These are phyloP conservation scores for Syngnathus floridae DNA, from an alignment of 2,113 vertebrate genomes.

Conservation along the genomic window DNA sequence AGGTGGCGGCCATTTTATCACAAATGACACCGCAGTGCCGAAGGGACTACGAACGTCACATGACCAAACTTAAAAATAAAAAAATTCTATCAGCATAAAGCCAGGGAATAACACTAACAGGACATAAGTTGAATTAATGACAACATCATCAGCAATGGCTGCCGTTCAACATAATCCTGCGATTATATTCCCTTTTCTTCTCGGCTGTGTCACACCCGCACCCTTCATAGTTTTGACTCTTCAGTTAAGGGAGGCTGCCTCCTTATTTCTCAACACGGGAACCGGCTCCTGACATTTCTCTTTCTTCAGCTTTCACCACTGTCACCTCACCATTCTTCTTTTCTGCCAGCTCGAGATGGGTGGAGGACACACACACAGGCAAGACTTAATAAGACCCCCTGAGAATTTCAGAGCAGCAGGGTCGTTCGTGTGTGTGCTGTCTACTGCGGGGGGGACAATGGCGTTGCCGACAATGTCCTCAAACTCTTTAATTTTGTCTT, in stretches of 20 bases:
- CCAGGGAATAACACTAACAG: not conserved
- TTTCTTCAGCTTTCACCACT: conserved; percentile 34
- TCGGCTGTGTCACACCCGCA: conserved; percentile 37
- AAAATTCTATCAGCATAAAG: not conserved
- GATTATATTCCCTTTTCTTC: conserved; percentile 14
- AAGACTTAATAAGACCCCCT: conserved; percentile 62
- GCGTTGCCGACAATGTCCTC: conserved; percentile 15
- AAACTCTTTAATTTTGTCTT: conserved; percentile 4
- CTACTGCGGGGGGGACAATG: conserved; percentile 19
- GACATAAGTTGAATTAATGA: not conserved
- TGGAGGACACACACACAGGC: conserved; percentile 21
- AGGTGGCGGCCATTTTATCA: too few species aligned
- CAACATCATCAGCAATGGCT: conserved; percentile 2
- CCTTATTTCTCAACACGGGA: conserved; percentile 38
- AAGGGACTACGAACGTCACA: too few species aligned
- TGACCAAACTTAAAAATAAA: too few species aligned
- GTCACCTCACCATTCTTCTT: conserved; percentile 26
- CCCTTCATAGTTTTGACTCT: conserved; percentile 42
- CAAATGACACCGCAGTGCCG: too few species aligned
- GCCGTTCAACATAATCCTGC: conserved; percentile 4
- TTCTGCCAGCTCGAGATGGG: conserved; percentile 38
- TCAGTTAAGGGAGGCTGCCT: conserved; percentile 27
- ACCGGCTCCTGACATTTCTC: conserved; percentile 50
- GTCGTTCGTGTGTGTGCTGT: conserved; percentile 39
- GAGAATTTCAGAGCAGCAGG: conserved; percentile 50